Percentiles rank a stretch among this genome's conserved stretches.
Evolutionary conservation across 2,888 invertebrate species (phyloP).

Genomic region (Scelioninae gen. 1): DNA sequence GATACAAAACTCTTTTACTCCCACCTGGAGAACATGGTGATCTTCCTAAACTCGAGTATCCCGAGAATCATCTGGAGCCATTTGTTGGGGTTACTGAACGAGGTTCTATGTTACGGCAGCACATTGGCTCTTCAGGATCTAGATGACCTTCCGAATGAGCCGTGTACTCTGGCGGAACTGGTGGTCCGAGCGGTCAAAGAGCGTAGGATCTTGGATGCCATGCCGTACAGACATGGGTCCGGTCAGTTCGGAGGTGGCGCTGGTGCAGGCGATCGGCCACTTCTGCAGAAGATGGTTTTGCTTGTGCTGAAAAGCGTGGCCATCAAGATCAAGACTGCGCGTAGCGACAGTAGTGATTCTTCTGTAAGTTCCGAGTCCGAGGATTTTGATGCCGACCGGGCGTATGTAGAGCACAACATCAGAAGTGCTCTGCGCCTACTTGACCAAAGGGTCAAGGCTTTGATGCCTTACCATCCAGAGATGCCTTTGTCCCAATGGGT

Average conservation of each 20-base stretch:
- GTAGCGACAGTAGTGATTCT: constrained; percentile 93
- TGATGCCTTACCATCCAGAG: constrained; percentile 94
- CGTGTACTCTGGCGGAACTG: constrained; percentile 93
- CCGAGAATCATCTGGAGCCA: constrained; percentile 94
- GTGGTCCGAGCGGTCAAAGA: constrained; percentile 94
- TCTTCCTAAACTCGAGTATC: constrained; percentile 88
- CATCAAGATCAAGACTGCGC: constrained; percentile 94
- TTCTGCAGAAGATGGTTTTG: constrained; percentile 94
- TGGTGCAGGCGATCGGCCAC: constrained; percentile 86
- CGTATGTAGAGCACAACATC: constrained; percentile 93
- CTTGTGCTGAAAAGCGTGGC: constrained; percentile 94
- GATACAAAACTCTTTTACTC: constrained; percentile 95
- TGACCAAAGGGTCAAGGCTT: constrained; percentile 92
- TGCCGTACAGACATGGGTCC: constrained; percentile 85
- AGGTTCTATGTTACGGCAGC: constrained; percentile 95
- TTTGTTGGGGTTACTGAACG: constrained; percentile 93
- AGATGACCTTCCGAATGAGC: constrained; percentile 90
- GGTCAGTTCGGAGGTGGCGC: constrained; percentile 85
- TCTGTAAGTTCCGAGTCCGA: constrained; percentile 93
- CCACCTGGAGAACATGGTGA: constrained; percentile 92
- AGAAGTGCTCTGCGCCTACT: constrained; percentile 92
- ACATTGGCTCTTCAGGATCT: constrained; percentile 95
- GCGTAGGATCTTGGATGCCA: constrained; percentile 88
- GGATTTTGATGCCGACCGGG: constrained; percentile 95
- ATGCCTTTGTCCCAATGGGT: constrained; percentile 94